Evolutionary conservation across 2,797 vertebrate species (phyloP).

Genomic region (Euthynnus affinis): DNA sequence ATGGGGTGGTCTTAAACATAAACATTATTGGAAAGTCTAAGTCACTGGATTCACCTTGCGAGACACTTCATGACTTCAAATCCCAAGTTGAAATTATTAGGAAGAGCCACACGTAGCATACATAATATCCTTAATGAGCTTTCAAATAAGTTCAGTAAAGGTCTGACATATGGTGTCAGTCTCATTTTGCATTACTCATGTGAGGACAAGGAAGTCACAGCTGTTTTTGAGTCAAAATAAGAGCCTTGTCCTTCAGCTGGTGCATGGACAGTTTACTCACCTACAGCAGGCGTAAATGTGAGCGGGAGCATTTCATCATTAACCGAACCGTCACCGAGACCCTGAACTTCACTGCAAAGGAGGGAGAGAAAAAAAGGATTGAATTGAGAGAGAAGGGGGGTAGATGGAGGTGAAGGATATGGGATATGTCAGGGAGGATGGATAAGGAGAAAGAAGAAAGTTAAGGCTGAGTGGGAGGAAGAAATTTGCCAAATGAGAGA

Average conservation of each 20-base stretch:
- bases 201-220: slow-evolving; percentile 28
- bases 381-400: slow-evolving; percentile 2
- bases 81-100: slow-evolving; percentile 21
- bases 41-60: slow-evolving; percentile 55
- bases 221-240: slow-evolving; percentile 43
- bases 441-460: background rate
- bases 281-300: slow-evolving; percentile 27
- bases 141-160: slow-evolving; percentile 33
- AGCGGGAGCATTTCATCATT: slow-evolving; percentile 53
- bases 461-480: background rate
- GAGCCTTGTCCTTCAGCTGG: slow-evolving; percentile 58
- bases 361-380: slow-evolving; percentile 12
- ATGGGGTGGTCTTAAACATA: slow-evolving; percentile 33
- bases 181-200: slow-evolving; percentile 35
- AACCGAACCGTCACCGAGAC: slow-evolving; percentile 60
- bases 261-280: slow-evolving; percentile 46
- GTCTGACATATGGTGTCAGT: slow-evolving; percentile 26
- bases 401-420: slow-evolving; percentile 21
- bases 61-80: slow-evolving; percentile 30
- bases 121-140: slow-evolving; percentile 30
- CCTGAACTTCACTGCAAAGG: slow-evolving; percentile 51
- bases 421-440: slow-evolving; percentile 10
- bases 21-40: slow-evolving; percentile 55
- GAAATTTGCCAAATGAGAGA: too few species aligned
- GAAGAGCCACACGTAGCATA: slow-evolving; percentile 15